These are phyloP conservation scores for Caenorhabditis japonica DNA, from an alignment of 2,888 invertebrate genomes.

Conservation along the genomic window DNA sequence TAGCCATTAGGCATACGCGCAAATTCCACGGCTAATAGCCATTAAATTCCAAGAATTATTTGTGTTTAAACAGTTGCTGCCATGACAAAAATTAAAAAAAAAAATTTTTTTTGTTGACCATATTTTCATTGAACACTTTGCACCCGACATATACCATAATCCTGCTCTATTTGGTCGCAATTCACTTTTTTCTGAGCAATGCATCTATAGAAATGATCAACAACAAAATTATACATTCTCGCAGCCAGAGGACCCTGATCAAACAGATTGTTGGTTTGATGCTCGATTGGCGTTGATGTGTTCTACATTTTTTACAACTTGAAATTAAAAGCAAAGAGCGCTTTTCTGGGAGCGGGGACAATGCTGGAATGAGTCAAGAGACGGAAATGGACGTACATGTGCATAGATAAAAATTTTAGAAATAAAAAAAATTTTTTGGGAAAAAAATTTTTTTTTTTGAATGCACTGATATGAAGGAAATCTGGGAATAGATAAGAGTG, in stretches of 20 bases:
- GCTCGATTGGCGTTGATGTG: conserved; percentile 47
- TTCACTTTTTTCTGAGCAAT: not conserved
- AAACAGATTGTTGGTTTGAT: conserved; percentile 44
- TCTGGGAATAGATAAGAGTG: too few species aligned
- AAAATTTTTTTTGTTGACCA: not conserved
- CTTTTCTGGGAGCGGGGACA: not conserved
- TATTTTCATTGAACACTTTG: not conserved
- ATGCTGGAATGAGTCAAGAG: conserved; percentile 14
- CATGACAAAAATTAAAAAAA: not conserved
- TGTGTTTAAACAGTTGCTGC: too few species aligned
- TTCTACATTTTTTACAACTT: not conserved
- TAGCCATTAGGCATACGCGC: too few species aligned
- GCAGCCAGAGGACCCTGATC: conserved; percentile 30
- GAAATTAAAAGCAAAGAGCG: not conserved
- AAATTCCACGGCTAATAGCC: too few species aligned
- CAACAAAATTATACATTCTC: conserved; percentile 43
- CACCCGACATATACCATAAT: conserved; percentile 5
- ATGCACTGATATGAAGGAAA: too few species aligned
- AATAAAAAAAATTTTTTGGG: not conserved
- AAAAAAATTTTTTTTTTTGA: not conserved
- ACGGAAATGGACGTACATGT: conserved; percentile 24
- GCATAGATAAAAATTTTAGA: not conserved
- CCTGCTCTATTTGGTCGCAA: not conserved
- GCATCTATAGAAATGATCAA: conserved; percentile 33
- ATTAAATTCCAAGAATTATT: too few species aligned